Percentiles rank a stretch among this genome's conserved stretches.
Evolutionary conservation across 2,888 invertebrate species (phyloP).

Genomic region (Oligia strigilis): DNA sequence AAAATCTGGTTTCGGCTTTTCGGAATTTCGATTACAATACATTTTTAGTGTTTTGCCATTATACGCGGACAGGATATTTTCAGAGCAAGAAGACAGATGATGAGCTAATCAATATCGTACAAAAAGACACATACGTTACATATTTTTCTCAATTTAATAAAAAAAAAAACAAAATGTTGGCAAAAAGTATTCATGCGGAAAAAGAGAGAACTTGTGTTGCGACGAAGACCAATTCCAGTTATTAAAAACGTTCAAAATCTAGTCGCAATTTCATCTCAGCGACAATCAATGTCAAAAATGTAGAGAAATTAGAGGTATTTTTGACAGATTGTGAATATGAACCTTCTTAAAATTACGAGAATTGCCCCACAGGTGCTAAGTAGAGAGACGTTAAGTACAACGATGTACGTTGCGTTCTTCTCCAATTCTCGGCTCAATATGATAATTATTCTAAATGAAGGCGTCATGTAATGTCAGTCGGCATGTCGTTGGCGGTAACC

Average conservation of each 20-base stretch:
- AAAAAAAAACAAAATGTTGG: neutral
- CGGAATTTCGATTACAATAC: neutral
- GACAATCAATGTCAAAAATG: neutral
- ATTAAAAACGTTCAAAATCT: neutral
- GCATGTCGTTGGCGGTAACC: slow-evolving; percentile 24
- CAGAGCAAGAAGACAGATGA: neutral
- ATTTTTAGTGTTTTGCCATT: neutral
- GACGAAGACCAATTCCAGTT: neutral
- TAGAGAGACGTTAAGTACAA: neutral
- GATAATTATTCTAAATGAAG: slow-evolving; percentile 37
- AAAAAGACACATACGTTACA: neutral
- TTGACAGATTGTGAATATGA: neutral
- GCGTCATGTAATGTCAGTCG: slow-evolving; percentile 34
- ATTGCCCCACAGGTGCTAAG: neutral
- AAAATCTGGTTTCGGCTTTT: neutral
- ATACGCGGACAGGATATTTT: neutral
- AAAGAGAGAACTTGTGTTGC: neutral
- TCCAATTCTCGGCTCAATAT: slow-evolving; percentile 3
- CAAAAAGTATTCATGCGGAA: neutral
- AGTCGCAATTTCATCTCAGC: neutral
- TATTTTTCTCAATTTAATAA: neutral
- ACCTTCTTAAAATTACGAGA: neutral
- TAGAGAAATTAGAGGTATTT: neutral
- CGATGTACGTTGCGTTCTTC: slow-evolving; percentile 3
- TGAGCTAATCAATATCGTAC: neutral